Conservation (phyloP, 2,888 invertebrate genomes). For the Eudemis profundana region DNA sequence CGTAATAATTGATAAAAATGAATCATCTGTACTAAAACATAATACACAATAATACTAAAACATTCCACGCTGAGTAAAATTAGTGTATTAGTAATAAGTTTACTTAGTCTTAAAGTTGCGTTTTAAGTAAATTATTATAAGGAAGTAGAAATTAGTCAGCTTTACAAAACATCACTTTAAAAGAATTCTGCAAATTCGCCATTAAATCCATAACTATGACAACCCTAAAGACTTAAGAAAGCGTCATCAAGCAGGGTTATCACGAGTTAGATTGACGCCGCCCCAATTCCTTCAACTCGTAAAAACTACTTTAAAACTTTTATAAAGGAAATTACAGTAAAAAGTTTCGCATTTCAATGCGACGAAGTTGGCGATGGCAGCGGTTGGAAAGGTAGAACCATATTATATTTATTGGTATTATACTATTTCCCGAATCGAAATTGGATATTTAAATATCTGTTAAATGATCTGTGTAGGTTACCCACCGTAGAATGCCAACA, state of each 20-base stretch:
- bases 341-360: slow-evolving; percentile 42
- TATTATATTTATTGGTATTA: no score
- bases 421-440: no score
- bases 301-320: slow-evolving; percentile 41
- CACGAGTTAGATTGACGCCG: slow-evolving; percentile 35
- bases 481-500: no score
- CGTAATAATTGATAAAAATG: no score
- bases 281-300: slow-evolving; percentile 38
- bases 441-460: no score
- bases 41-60: no score
- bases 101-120: no score
- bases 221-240: slow-evolving; percentile 15
- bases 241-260: slow-evolving; percentile 27
- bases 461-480: no score
- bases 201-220: slow-evolving; percentile 7
- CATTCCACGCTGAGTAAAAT: no score
- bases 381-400: slow-evolving; percentile 19
- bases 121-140: no score
- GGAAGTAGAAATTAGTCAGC: background rate
- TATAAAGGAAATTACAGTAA: slow-evolving; percentile 30
- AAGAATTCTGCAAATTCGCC: background rate
- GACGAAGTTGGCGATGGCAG: slow-evolving; percentile 5
- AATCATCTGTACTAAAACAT: no score
- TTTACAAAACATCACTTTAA: background rate
- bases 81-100: no score